Base-by-base conservation (phyloP, 2,888 invertebrate species). In the Axea sp. region DNA sequence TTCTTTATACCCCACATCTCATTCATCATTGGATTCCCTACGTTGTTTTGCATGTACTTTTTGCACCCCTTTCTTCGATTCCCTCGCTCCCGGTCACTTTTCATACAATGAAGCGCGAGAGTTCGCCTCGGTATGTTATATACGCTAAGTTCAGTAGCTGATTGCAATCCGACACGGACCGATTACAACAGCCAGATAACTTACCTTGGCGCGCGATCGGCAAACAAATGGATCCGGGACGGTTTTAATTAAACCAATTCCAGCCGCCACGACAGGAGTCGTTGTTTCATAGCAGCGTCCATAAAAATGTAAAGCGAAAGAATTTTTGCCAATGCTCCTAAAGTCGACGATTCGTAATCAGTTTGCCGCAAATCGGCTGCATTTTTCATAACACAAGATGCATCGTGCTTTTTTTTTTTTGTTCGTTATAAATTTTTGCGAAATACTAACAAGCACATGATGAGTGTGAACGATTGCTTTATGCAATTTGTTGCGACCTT, bases 101-200 rank as follows among this genome's bases (percentile, higher is more conserved):
- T 60, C 43, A 31, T 35, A 41, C 57, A 41, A 31, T 31, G 41
- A 41, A 60, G 60, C 47, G 47, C 60, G 65, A 60, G 65, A 53
- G 55, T 43, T 49, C 49, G 39, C 41, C 9, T 49, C 41, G 62
- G 49, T 35, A 28, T 19, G 35, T 60, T 47, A 47, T 60, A 45
- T 76, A 75, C 60, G 80, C 75, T 78, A 82, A 84, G 80, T 83
- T 79, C 83, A 75, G 84, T 84, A 84, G 84, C 84, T 80, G 82
- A 82, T 83, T 80, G 77, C 79, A 72, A 84, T 84, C 82, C 81
- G 84, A 82, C 82, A 83, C 83, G 84, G 71, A 75, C 75, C 69
- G 83, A 82, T 82, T 78, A 78, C 77, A 78, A 77, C 77, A 76
- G 77, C 73, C 80, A 81, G 82, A 83, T 83, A 83, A 82, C 76